Evolutionary conservation across 1,140 invertebrate species (phyloP).

Genomic region (Caenorhabditis brenneri): DNA sequence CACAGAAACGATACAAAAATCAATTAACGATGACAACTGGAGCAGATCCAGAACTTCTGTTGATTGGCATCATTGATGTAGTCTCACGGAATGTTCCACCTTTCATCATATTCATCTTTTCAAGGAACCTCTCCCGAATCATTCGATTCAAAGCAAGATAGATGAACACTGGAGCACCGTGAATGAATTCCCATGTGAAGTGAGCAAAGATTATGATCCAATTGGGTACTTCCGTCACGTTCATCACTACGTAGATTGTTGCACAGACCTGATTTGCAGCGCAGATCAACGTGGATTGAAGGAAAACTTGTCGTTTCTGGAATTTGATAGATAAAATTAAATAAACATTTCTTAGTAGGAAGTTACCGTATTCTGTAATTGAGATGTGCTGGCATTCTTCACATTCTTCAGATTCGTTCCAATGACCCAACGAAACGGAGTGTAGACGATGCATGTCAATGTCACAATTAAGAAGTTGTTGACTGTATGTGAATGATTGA

Average conservation of each 20-base stretch:
- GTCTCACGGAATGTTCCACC: neutral
- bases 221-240: neutral
- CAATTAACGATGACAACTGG: neutral
- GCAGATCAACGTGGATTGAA: neutral
- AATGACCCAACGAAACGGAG: constrained; percentile 12
- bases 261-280: constrained; percentile 3
- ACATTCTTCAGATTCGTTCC: neutral
- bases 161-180: neutral
- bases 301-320: neutral
- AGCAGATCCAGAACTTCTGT: neutral
- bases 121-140: neutral
- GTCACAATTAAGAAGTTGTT: constrained; percentile 10
- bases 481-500: constrained; percentile 17
- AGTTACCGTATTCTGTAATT: neutral
- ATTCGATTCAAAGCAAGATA: constrained; percentile 12
- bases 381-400: neutral
- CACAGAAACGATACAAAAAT: neutral
- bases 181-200: constrained; percentile 18
- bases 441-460: neutral
- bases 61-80: constrained; percentile 6
- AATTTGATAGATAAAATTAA: neutral
- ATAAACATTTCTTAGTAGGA: neutral
- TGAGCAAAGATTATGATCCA: constrained; percentile 9
- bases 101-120: constrained; percentile 7
- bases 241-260: neutral